Evolutionary conservation across 1,140 invertebrate genomes (phyloP).

Genomic region (Anadara kagoshimensis): DNA sequence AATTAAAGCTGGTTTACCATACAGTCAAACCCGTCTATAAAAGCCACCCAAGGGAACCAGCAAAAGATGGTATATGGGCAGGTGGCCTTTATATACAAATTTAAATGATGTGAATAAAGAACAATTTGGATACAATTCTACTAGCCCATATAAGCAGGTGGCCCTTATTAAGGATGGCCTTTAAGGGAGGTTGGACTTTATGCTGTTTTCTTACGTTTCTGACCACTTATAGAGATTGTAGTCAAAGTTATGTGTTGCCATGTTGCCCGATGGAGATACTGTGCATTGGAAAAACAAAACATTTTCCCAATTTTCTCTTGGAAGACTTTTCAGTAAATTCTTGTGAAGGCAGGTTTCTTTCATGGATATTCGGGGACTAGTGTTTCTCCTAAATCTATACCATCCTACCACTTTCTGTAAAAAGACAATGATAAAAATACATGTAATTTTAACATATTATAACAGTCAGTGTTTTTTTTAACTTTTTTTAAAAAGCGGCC

Average conservation of each 20-base stretch:
- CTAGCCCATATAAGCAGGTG: too few relatives aligned
- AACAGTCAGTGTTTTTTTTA: too few relatives aligned
- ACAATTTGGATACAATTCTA: too few relatives aligned
- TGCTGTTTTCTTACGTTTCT: constrained; percentile 7
- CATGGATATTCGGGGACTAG: constrained; percentile 21
- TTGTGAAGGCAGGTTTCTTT: constrained; percentile 28
- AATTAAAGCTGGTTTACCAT: too few relatives aligned
- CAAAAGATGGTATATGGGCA: too few relatives aligned
- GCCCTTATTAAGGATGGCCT: too few relatives aligned
- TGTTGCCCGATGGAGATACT: constrained; percentile 18
- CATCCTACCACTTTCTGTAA: constrained; percentile 29
- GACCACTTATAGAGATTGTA: constrained; percentile 23
- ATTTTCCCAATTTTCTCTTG: constrained; percentile 11
- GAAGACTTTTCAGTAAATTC: constrained; percentile 13
- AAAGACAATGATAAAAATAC: background rate
- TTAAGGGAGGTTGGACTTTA: too few relatives aligned
- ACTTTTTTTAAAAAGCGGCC: too few relatives aligned
- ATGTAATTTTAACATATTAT: background rate
- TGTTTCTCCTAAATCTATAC: constrained; percentile 28
- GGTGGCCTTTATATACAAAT: too few relatives aligned
- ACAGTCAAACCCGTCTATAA: too few relatives aligned
- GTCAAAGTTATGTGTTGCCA: constrained; percentile 35
- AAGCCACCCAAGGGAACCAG: too few relatives aligned
- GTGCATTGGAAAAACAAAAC: constrained; percentile 28
- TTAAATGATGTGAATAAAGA: too few relatives aligned